These are phyloP conservation scores for Drosophila melanica DNA, from an alignment of 1,140 invertebrate genomes.

Conservation along the genomic window DNA sequence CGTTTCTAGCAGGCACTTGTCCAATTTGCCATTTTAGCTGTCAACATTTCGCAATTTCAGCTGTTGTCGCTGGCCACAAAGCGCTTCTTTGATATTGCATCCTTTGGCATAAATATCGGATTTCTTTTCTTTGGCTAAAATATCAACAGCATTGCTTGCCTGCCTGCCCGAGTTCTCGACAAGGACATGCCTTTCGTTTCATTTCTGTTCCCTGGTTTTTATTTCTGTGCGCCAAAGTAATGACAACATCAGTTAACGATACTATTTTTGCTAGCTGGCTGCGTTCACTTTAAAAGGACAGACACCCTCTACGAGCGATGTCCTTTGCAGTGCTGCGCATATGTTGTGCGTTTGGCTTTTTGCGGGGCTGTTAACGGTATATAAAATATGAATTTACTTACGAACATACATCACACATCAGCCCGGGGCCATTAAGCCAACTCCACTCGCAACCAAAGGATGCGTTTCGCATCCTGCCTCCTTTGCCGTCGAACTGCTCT, in stretches of 20 bases:
- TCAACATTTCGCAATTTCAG: constrained; percentile 62
- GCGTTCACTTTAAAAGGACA: not conserved
- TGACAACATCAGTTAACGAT: constrained; percentile 65
- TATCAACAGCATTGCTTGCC: constrained; percentile 44
- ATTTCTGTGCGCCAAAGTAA: constrained; percentile 51
- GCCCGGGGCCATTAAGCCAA: constrained; percentile 74
- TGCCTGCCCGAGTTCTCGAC: constrained; percentile 21
- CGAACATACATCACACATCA: constrained; percentile 60
- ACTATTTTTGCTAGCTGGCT: constrained; percentile 19
- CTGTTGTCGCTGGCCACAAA: constrained; percentile 66
- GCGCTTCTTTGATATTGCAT: constrained; percentile 77
- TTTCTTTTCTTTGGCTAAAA: constrained; percentile 59
- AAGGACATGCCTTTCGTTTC: constrained; percentile 54
- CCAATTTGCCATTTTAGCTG: constrained; percentile 74
- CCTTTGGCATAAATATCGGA: constrained; percentile 76
- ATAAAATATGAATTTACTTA: constrained; percentile 84
- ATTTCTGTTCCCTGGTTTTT: constrained; percentile 29
- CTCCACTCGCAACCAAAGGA: constrained; percentile 31
- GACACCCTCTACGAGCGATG: not conserved
- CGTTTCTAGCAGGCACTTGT: constrained; percentile 46
- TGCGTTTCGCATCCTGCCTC: not conserved
- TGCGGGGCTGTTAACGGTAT: constrained; percentile 62
- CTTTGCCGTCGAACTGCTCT: not conserved
- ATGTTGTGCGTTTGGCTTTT: constrained; percentile 49
- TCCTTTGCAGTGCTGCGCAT: constrained; percentile 23